phyloP scores from a whole-genome alignment of 2,888 invertebrate genomes.

The Platycheirus rosarum region DNA sequence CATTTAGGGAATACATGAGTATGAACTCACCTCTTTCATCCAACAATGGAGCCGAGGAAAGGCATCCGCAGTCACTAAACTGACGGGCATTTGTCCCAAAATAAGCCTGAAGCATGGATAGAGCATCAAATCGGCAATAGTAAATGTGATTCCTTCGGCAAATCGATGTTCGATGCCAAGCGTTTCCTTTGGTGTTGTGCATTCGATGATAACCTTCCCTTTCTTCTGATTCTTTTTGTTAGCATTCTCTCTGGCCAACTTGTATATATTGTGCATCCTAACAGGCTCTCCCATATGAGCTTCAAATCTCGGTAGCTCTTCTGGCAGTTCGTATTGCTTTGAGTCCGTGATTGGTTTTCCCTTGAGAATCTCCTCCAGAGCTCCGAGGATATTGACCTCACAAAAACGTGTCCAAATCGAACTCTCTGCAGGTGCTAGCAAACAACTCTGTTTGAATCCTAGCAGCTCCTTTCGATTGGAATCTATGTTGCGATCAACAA shows the following conservation, averaged over 20 bases:
- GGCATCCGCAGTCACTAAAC: conserved; percentile 74
- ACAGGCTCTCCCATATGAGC: conserved; percentile 92
- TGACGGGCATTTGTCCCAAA: conserved; percentile 79
- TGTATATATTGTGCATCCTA: conserved; percentile 92
- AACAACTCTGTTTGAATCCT: conserved; percentile 91
- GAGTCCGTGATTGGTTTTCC: conserved; percentile 75
- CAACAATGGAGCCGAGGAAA: conserved; percentile 87
- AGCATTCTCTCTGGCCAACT: conserved; percentile 86
- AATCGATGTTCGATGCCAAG: conserved; percentile 86
- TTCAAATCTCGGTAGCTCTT: conserved; percentile 90
- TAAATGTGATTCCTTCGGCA: conserved; percentile 92
- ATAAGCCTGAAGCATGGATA: conserved; percentile 88
- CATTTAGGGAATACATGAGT: too few relatives aligned
- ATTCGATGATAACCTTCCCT: conserved; percentile 82
- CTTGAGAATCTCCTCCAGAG: conserved; percentile 83
- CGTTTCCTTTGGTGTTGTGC: conserved; percentile 81
- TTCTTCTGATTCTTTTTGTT: conserved; percentile 79
- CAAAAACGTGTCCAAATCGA: conserved; percentile 97
- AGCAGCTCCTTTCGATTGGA: conserved; percentile 83
- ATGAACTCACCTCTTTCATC: conserved; percentile 83
- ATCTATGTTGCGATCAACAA: conserved; percentile 83
- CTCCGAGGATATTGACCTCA: conserved; percentile 90
- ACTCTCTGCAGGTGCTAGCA: conserved; percentile 91
- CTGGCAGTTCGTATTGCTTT: conserved; percentile 84
- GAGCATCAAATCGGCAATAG: conserved; percentile 92